A percentile compares a stretch with the other conserved stretches of the same genome.
Evolutionary conservation across 1,140 invertebrate species (phyloP).

Genomic region (Agrypnia vestita): DNA sequence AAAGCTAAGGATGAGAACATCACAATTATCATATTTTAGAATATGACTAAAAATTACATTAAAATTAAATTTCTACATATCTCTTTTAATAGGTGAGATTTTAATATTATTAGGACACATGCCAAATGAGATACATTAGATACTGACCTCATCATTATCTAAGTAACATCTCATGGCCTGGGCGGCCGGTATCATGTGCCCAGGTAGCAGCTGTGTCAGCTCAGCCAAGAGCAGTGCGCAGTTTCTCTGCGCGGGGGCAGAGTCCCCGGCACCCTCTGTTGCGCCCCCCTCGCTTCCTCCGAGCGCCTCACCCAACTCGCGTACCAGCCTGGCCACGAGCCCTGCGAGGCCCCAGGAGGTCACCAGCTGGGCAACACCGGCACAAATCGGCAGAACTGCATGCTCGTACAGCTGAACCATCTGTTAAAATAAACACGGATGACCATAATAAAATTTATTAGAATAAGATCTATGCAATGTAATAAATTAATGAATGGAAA

Average conservation of each 20-base stretch:
- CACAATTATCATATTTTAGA: too few relatives aligned
- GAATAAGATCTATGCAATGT: not conserved
- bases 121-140: not conserved
- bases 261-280: constrained; percentile 72
- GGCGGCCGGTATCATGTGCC: constrained; percentile 77
- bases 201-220: constrained; percentile 78
- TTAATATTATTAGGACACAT: too few relatives aligned
- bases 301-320: constrained; percentile 79
- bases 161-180: constrained; percentile 67
- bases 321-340: constrained; percentile 81
- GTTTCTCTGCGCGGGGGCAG: constrained; percentile 77
- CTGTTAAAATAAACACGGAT: constrained; percentile 70
- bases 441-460: not conserved
- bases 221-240: constrained; percentile 81
- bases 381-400: constrained; percentile 78
- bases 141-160: constrained; percentile 69
- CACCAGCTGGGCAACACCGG: constrained; percentile 79
- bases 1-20: too few relatives aligned
- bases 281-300: constrained; percentile 71
- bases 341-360: constrained; percentile 77
- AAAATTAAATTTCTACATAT: too few relatives aligned
- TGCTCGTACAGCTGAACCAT: constrained; percentile 83
- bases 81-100: too few relatives aligned
- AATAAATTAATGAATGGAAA: not conserved
- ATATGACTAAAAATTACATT: too few relatives aligned